Evolutionary conservation across 2,797 vertebrate genomes (phyloP).

Genomic region (Coregonus sp.): DNA sequence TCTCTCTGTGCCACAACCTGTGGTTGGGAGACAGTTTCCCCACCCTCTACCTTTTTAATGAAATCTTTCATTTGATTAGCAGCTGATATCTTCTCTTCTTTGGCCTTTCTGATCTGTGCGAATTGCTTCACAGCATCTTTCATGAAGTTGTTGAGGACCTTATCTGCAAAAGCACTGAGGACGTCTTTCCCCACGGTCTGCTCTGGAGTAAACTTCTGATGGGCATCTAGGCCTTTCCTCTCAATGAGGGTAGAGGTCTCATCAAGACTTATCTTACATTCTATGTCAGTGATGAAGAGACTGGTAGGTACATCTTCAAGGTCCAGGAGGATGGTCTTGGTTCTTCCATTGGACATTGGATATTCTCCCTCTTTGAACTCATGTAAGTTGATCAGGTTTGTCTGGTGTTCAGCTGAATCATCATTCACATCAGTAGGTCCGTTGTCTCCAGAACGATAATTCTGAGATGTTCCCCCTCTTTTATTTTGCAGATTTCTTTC

Average conservation of each 20-base stretch:
- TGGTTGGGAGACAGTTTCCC: slow-evolving; percentile 37
- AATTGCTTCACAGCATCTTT: slow-evolving; percentile 84
- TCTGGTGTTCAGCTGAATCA: slow-evolving; percentile 21
- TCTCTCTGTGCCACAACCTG: slow-evolving; percentile 63
- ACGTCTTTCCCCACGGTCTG: slow-evolving; percentile 37
- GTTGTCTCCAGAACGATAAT: slow-evolving; percentile 29
- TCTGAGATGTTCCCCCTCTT: slow-evolving; percentile 38
- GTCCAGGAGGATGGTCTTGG: slow-evolving; percentile 54
- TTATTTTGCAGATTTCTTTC: slow-evolving; percentile 45
- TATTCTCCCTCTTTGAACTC: slow-evolving; percentile 44
- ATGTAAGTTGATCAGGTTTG: slow-evolving; percentile 43
- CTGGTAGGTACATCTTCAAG: slow-evolving; percentile 53
- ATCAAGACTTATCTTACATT: slow-evolving; percentile 36
- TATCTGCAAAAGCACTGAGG: slow-evolving; percentile 80
- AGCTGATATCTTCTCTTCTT: slow-evolving; percentile 85
- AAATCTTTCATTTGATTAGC: slow-evolving; percentile 62
- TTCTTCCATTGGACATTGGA: slow-evolving; percentile 52
- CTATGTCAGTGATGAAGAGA: slow-evolving; percentile 56
- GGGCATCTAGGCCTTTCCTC: slow-evolving; percentile 69
- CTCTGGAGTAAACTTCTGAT: slow-evolving; percentile 57
- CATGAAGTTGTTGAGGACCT: slow-evolving; percentile 83
- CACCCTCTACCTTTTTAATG: slow-evolving; percentile 47
- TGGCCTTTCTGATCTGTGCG: slow-evolving; percentile 84
- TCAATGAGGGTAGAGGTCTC: slow-evolving; percentile 73
- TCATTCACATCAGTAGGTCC: slow-evolving; percentile 38